phyloP scores from a whole-genome alignment of 2,888 invertebrate species.

The Drosophila mimica region DNA sequence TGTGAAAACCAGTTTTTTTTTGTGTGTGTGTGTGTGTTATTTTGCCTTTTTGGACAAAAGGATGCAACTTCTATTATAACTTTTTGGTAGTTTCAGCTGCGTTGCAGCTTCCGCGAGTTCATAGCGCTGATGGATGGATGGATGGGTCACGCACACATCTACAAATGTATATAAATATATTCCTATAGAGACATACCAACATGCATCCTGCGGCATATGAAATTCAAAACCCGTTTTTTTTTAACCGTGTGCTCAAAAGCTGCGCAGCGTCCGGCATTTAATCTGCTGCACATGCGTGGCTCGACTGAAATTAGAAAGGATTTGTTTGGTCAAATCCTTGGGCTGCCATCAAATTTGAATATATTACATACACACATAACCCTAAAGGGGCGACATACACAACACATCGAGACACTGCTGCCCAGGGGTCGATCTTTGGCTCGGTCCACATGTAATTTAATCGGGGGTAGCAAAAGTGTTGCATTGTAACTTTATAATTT shows the following conservation, averaged over 20 bases:
- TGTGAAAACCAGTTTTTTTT: conserved; percentile 64
- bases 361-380: conserved; percentile 25
- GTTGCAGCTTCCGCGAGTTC: conserved; percentile 66
- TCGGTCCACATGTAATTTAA: conserved; percentile 62
- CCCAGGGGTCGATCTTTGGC: conserved; percentile 66
- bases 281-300: conserved; percentile 69
- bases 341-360: conserved; percentile 63
- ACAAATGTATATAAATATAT: not conserved
- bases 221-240: conserved; percentile 75
- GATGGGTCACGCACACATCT: conserved; percentile 62
- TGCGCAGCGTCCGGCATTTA: conserved; percentile 70
- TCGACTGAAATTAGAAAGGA: conserved; percentile 69
- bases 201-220: conserved; percentile 59
- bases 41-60: conserved; percentile 60
- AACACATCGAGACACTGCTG: conserved; percentile 40
- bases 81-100: conserved; percentile 68
- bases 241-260: conserved; percentile 55
- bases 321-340: conserved; percentile 76
- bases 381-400: conserved; percentile 58
- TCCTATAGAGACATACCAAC: conserved; percentile 7
- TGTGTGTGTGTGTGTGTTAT: conserved; percentile 21
- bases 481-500: conserved; percentile 77
- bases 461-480: conserved; percentile 68
- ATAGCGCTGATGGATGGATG: conserved; percentile 67
- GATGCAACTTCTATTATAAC: conserved; percentile 77